Percentiles rank a stretch among this genome's conserved stretches.
Evolutionary conservation across 1,140 invertebrate species (phyloP).

Genomic region (Drosophila ironensis): DNA sequence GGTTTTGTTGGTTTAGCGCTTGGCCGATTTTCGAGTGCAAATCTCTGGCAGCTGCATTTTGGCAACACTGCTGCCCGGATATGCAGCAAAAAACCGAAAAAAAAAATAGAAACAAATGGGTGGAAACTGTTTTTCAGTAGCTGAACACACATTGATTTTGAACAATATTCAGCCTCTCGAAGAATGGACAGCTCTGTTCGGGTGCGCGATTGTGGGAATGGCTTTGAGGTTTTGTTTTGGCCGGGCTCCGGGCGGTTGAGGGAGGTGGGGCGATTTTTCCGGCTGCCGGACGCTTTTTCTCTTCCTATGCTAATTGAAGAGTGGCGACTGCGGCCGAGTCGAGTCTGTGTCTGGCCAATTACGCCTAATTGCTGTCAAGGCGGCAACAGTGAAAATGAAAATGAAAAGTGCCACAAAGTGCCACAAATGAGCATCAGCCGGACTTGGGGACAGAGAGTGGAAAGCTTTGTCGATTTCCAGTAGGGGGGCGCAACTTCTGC

Average conservation of each 20-base stretch:
- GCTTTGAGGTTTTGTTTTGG: too few species aligned
- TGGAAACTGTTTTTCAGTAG: too few species aligned
- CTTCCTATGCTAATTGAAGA: slow-evolving; percentile 56
- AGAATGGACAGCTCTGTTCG: neutral
- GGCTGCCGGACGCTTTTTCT: too few species aligned
- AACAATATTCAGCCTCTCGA: too few species aligned
- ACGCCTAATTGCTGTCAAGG: slow-evolving; percentile 61
- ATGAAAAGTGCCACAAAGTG: slow-evolving; percentile 50
- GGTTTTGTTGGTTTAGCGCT: slow-evolving; percentile 47
- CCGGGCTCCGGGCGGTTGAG: too few species aligned
- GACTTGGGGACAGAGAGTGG: slow-evolving; percentile 39
- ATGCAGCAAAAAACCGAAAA: neutral
- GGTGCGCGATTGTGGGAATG: slow-evolving; percentile 47
- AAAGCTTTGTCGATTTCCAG: slow-evolving; percentile 17
- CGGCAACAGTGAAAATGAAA: slow-evolving; percentile 44
- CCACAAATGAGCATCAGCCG: slow-evolving; percentile 45
- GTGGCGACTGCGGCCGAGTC: neutral
- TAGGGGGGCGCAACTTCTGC: neutral
- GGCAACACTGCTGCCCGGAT: neutral
- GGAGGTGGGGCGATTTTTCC: too few species aligned
- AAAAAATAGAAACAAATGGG: neutral
- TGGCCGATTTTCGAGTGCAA: slow-evolving; percentile 51
- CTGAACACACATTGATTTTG: neutral
- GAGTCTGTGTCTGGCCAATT: slow-evolving; percentile 38
- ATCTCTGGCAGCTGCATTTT: slow-evolving; percentile 25